Evolutionary conservation across 2,797 vertebrate species (phyloP).

Genomic region (Calcarius lapponicus): DNA sequence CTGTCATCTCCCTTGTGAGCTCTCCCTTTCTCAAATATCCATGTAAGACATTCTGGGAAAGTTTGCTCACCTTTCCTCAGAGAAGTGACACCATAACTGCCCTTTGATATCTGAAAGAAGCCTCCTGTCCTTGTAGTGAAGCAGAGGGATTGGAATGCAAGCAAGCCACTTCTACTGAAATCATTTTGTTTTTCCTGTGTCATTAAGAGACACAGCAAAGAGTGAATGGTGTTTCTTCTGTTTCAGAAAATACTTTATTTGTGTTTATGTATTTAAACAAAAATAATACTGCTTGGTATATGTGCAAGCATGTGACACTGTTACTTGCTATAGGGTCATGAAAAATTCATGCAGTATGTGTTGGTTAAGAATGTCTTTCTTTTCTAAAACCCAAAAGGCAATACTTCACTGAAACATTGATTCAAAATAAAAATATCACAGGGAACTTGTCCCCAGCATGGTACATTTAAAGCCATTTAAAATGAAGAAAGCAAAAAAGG

Average conservation of each 20-base stretch:
- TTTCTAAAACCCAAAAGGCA: not conserved
- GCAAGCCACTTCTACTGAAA: not conserved
- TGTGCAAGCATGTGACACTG: not conserved
- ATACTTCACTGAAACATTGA: not conserved
- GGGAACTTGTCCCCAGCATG: not conserved
- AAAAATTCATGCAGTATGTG: not conserved
- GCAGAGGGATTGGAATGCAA: not conserved
- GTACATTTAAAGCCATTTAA: not conserved
- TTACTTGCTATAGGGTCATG: not conserved
- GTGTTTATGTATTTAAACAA: not conserved
- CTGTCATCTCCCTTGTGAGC: not conserved
- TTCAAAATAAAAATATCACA: conserved; percentile 34
- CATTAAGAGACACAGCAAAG: not conserved
- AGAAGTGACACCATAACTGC: not conserved
- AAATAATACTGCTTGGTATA: not conserved
- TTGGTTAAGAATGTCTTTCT: conserved; percentile 13
- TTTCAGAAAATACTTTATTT: not conserved
- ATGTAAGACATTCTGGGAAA: not conserved
- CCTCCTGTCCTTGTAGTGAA: not conserved
- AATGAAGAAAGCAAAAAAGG: conserved; percentile 32
- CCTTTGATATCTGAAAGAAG: not conserved
- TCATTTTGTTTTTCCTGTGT: not conserved
- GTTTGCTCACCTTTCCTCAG: not conserved
- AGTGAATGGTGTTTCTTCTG: not conserved
- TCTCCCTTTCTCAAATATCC: not conserved